Percentiles rank a stretch among this genome's conserved stretches.
Conservation (phyloP, 2,113 vertebrate species). For the Periophthalmus modestus region DNA sequence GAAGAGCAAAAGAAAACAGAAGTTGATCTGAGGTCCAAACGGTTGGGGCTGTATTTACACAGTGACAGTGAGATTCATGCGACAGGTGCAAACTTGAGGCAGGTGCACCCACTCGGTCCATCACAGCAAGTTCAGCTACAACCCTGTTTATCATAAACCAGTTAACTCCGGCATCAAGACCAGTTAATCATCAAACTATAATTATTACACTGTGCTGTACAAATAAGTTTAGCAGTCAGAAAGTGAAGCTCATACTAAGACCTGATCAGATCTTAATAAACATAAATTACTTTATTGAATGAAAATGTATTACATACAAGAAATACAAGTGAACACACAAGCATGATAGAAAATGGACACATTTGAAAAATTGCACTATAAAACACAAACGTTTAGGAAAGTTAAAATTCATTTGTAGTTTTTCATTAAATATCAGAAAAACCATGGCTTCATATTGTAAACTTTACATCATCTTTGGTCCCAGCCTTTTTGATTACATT, state of each 20-base stretch:
- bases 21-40: slow-evolving; percentile 1
- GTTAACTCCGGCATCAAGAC: slow-evolving; percentile 16
- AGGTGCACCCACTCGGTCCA: slow-evolving; percentile 65
- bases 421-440: slow-evolving; percentile 45
- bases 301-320: slow-evolving; percentile 64
- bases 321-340: slow-evolving; percentile 68
- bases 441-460: slow-evolving; percentile 57
- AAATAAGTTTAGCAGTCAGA: neutral
- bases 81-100: slow-evolving; percentile 70
- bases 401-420: slow-evolving; percentile 46
- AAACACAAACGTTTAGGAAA: slow-evolving; percentile 63
- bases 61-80: slow-evolving; percentile 44
- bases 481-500: slow-evolving; percentile 46
- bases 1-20: slow-evolving; percentile 23
- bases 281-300: slow-evolving; percentile 83
- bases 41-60: slow-evolving; percentile 55
- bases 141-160: slow-evolving; percentile 44
- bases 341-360: slow-evolving; percentile 62
- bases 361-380: slow-evolving; percentile 70
- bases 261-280: slow-evolving; percentile 65
- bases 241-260: neutral
- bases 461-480: slow-evolving; percentile 69
- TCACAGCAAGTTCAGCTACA: slow-evolving; percentile 63
- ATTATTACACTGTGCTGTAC: slow-evolving; percentile 16
- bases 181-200: slow-evolving; percentile 62